Base-by-base conservation (phyloP, 2,797 vertebrate genomes). In the Rhinogobio ventralis region DNA sequence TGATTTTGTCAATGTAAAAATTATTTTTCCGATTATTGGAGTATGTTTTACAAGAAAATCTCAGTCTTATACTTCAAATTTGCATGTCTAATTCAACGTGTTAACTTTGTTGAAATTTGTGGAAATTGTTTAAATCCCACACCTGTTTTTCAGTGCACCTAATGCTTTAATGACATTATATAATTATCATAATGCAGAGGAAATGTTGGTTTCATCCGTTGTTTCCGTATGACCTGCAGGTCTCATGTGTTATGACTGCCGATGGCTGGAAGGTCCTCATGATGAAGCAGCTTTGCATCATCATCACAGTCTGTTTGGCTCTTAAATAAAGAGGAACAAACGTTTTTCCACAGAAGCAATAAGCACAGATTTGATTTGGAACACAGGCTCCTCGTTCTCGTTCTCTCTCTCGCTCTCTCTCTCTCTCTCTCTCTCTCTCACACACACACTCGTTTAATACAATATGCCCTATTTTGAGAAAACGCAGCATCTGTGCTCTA, bases 391-490 rank as follows among this genome's bases (percentile, higher is more conserved):
- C 75, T 64, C 25, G 42, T 49, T 79, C 77, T 28, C 62, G 28
- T 33, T 30, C 51, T 28, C 53, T 20, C 55, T 1, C 25, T 7
- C 8, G n/a, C 62, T 39, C 46, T 30, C 51, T 28, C 53, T 20
- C 55, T 1, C 25, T 7, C 8, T 11, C 46, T 13, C 30, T 10
- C 51, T 25, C 46, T 28, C 78, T n/a, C 83, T 28, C 42, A 74
- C 60, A 19, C n/a, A 23, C 51, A 30, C 30, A 66, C 46, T 1
- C 51, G 5, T 6, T 77, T 69, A 60, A 30, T 55, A 68, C 81
- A 82, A 73, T 76, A 57, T 66, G 51, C 42, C 55, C 62, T 17
- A 57, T 82, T 76, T 84, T 57, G 39, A 79, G 19, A 51, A 57
- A 68, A 72, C 2, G 36, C 81, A 53, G 30, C 39, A 82, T 25